Base-by-base conservation (phyloP, 2,888 invertebrate species). In the Mamestra brassicae region DNA sequence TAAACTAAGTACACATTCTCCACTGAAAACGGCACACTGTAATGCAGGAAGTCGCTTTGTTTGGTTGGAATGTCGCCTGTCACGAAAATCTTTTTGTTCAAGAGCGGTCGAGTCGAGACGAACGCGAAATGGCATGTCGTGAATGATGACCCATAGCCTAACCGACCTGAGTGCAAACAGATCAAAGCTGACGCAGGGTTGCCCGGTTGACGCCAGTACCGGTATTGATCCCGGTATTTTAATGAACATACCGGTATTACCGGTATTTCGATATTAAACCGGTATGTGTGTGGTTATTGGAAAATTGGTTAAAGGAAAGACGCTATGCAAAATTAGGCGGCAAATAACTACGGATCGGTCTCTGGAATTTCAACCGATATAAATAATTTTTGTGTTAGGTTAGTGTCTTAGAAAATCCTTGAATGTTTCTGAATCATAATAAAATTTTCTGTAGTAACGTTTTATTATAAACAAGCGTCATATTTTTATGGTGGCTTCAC, bases 181-280 rank as follows among this genome's bases (percentile, higher is more conserved):
- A 91, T 90, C 90, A 91, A 90, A 91, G 89, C 78, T 38, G 65
- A 36, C 7, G 45, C 84, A 91, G 90, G 92, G 92, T 72, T 87
- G 47, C 84, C 90, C 90, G 92, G 92, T 72, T 87, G 83, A 50
- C 82, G 4, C 62, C 38, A 42, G 3, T 61, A 10, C 36, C 10
- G 58, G 42, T 74, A 73, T 71, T 74, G 26, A 26, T 55, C 64
- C 36, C 36, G 77, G 45, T 69, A 84, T 80, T 76, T 74, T 75
- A 65, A 80, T 78, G 6, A 73, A 80, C 80, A 75, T 75, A 58
- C 68, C 57, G 38, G 38, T 26, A 68, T 78, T 62, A 65, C 54
- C n/a, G 78, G 74, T 67, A 86, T 86, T 77, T 62, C 42, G 63
- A 64, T 80, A 78, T 75, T 75, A 66, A 62, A 68, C 45, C 45